Base-by-base conservation (phyloP, 1,140 invertebrate species). In the Brachionus calyciflorus region DNA sequence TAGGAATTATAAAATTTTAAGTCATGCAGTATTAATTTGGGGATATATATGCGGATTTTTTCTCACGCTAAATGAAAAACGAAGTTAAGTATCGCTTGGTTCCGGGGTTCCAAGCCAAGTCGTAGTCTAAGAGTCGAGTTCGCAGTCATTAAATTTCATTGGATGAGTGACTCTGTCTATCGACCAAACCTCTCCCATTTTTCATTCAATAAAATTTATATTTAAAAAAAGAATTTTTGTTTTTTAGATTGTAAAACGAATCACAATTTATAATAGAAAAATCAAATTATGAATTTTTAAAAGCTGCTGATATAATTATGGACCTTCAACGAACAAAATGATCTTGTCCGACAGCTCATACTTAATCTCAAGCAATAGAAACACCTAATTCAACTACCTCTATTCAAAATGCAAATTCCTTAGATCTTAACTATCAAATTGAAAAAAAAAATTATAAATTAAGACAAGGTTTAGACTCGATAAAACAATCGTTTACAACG, bases 291-390 rank as follows among this genome's bases (percentile, higher is more conserved):
- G 69, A 73, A 33, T 51, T 73, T 26, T 17, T 53, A 9, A 21
- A 51, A 0, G 44, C 69, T 10, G 5, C 69, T 4, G 69, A 73
- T n/a, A 17, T 73, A 3, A 33, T 73, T 1, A 12, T 73, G 19
- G 51, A 55, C 9, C 14, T 12, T 6, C 44, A 46, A 14, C 14
- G 24, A 30, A 7, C 17, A 33, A 51, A 51, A 51, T 5, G 3
- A 4, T 5, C 0, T 28, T 3, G 44, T 30, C 19, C 21, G 10
- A 49, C 49, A 19, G 28, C 10, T 40, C 46, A 49, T n/a, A 73
- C 69, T 21, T 41, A 51, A 10, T 73, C 69, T 3, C 69, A 73
- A 33, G 69, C 69, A 5, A 51, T 73, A 14, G 60, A 65, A 41
- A 17, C 60, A 37, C 55, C n/a, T n/a, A n/a, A 60, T 19, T 26